Evolutionary conservation across 2,113 vertebrate species (phyloP).

Genomic region (Benitochromis conjunctus): DNA sequence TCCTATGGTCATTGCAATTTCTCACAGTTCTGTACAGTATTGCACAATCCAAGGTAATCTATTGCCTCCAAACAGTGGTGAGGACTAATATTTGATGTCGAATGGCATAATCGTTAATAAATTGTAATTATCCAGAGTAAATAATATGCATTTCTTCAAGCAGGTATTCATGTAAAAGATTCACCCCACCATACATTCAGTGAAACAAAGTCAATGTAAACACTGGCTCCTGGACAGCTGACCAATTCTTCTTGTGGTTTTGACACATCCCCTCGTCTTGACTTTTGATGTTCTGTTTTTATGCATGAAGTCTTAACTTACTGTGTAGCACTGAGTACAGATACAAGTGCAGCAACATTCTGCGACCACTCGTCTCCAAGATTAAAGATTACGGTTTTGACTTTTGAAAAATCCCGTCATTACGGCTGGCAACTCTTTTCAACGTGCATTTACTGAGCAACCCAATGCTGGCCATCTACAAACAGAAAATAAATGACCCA

Average conservation of each 20-base stretch:
- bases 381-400: not conserved
- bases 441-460: not conserved
- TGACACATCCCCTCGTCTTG: not conserved
- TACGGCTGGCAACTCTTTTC: not conserved
- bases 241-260: not conserved
- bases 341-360: not conserved
- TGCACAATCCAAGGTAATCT: constrained; percentile 59
- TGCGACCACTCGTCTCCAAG: not conserved
- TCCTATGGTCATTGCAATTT: constrained; percentile 66
- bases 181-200: constrained; percentile 29
- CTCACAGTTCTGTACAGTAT: constrained; percentile 64
- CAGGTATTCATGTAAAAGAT: constrained; percentile 7
- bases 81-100: constrained; percentile 1
- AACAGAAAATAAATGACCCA: constrained; percentile 17
- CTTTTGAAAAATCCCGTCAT: not conserved
- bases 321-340: not conserved
- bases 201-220: constrained; percentile 12
- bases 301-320: not conserved
- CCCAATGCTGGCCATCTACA: not conserved
- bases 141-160: not conserved
- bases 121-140: not conserved
- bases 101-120: not conserved
- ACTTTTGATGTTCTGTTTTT: not conserved
- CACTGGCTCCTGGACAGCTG: constrained; percentile 7
- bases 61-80: constrained; percentile 38